Base-by-base conservation (phyloP, 2,113 vertebrate species). In the Philantomba maxwellii region DNA sequence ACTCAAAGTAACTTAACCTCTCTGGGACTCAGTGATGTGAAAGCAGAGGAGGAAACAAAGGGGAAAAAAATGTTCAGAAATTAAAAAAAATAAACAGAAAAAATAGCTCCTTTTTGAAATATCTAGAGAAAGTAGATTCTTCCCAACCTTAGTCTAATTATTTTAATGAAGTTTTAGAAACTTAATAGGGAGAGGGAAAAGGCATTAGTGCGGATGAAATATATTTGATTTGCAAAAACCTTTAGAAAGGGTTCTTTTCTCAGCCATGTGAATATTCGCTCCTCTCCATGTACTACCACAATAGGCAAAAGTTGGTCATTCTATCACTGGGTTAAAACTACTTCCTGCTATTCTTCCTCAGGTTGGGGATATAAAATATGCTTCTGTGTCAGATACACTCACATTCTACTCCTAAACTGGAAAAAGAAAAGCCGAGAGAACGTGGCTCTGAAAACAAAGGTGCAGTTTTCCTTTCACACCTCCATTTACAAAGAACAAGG, bases 391-490 rank as follows among this genome's bases (percentile, higher is more conserved):
- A 28, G 64, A 81, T 39, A 45, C 3, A 83, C 15, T 73, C 47
- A 43, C 47, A 2, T 49, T 93, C 55, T 80, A 45, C 85, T 57
- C 57, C 47, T 80, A 80, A 87, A 13, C 17, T 39, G 62, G 5
- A 16, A 49, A 47, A 25, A 26, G n/a, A 62, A 78, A 89, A 39
- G 2, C 28, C 23, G 23, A 85, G 73, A 60, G 4, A 89, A 39
- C 0, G 9, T 51, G 80, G 86, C 28, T n/a, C 57, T 82, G 17
- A 70, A 94, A 96, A 89, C 92, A 82, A 77, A 84, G 58, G 6
- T 33, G 0, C 49, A 15, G 8, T 75, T 92, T 95, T 66, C 28
- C 17, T 88, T 43, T 96, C 17, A 53, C 1, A 49, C 7, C 1
- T 84, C 25, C 8, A 12, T 36, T 66, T 64, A 81, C 13, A 93